phyloP scores from a whole-genome alignment of 2,113 vertebrate genomes.

The Eptatretus burgeri region DNA sequence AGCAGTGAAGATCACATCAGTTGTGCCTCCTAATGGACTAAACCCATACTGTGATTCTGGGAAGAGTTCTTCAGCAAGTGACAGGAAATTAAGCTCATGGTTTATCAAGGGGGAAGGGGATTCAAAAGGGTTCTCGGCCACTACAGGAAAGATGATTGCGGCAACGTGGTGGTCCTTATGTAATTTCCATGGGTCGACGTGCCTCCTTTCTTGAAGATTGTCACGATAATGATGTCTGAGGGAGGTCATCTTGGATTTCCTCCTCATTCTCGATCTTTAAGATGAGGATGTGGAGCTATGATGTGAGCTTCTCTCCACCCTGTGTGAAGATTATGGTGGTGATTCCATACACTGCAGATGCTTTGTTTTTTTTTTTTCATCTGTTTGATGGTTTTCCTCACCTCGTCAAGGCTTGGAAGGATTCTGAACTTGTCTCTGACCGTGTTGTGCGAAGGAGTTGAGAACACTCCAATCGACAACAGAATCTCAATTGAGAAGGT shows the following conservation, averaged over 20 bases:
- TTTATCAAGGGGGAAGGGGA: too few relatives aligned
- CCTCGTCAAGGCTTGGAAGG: conserved; percentile 16
- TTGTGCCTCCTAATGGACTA: neutral
- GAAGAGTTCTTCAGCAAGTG: conserved; percentile 4
- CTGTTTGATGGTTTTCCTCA: conserved; percentile 17
- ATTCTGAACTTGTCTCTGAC: neutral
- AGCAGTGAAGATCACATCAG: neutral
- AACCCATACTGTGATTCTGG: neutral
- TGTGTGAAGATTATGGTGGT: conserved; percentile 14
- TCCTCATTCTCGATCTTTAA: conserved; percentile 11
- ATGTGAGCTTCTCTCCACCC: conserved; percentile 11
- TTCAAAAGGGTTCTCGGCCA: neutral
- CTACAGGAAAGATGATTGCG: neutral
- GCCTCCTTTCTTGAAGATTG: conserved; percentile 11
- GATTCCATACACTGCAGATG: conserved; percentile 16
- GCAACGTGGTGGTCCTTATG: neutral
- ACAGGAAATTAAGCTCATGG: neutral
- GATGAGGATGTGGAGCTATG: conserved; percentile 12
- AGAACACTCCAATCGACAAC: neutral
- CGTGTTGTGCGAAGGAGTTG: neutral
- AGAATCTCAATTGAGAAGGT: neutral
- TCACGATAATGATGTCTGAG: conserved; percentile 10
- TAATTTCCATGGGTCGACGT: conserved; percentile 1
- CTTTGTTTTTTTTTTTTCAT: conserved; percentile 15
- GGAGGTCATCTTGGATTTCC: conserved; percentile 16